These are phyloP conservation scores for Echinops telfairi DNA, from an alignment of 2,113 vertebrate species.

Conservation along the genomic window DNA sequence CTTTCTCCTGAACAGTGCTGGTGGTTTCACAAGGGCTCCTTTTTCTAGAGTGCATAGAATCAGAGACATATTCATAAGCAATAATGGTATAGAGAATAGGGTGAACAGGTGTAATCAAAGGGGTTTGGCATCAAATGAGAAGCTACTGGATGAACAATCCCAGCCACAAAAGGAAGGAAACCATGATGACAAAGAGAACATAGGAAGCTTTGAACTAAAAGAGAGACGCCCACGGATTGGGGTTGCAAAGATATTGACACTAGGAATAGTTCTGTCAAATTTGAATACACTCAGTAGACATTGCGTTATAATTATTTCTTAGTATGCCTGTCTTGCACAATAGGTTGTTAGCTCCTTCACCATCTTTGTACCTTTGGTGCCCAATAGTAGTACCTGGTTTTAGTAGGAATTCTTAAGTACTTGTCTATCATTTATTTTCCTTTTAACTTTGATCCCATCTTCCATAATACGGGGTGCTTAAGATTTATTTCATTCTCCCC, in stretches of 20 bases:
- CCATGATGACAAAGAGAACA: background rate
- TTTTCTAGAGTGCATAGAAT: background rate
- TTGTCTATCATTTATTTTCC: background rate
- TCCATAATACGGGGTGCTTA: too few species aligned
- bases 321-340: background rate
- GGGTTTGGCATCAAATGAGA: background rate
- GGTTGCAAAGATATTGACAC: background rate
- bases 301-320: background rate
- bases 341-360: slow-evolving; percentile 1
- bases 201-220: background rate
- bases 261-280: background rate
- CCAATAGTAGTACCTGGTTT: background rate
- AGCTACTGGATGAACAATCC: background rate
- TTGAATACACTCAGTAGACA: slow-evolving; percentile 19
- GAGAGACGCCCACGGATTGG: background rate
- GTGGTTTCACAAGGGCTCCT: too few species aligned
- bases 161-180: background rate
- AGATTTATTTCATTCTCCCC: slow-evolving; percentile 53
- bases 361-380: slow-evolving; percentile 19
- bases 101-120: background rate
- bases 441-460: background rate
- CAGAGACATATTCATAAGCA: background rate
- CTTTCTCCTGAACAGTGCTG: too few species aligned
- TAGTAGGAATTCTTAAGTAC: slow-evolving; percentile 35
- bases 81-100: background rate